These are phyloP conservation scores for Mycteria americana DNA, from an alignment of 2,797 vertebrate species.

Conservation along the genomic window DNA sequence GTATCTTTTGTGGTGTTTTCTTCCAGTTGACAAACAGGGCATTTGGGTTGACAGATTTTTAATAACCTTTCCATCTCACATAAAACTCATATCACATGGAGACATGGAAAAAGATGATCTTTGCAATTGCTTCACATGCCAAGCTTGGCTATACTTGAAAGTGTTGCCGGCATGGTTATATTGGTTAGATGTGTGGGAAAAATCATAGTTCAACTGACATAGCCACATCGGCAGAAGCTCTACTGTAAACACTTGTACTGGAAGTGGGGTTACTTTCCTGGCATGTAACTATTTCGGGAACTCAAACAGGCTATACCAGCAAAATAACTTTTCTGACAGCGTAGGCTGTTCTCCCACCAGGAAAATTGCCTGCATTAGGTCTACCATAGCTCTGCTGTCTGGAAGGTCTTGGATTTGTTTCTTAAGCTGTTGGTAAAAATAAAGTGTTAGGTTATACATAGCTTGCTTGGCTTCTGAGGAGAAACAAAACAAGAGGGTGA, in stretches of 20 bases:
- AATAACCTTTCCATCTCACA: background rate
- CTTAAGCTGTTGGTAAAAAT: background rate
- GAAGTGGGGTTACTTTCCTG: background rate
- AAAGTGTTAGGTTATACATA: background rate
- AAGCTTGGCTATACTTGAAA: background rate
- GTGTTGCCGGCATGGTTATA: fast-evolving
- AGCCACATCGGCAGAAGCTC: background rate
- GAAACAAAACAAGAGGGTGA: background rate
- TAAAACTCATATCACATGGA: background rate
- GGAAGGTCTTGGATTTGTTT: background rate
- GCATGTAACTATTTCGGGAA: background rate
- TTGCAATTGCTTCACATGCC: background rate
- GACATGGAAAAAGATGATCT: slow-evolving; percentile 15
- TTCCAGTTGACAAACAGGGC: background rate
- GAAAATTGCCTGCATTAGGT: background rate
- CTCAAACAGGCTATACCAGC: background rate
- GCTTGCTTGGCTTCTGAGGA: background rate
- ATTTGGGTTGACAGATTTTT: slow-evolving; percentile 13
- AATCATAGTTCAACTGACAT: background rate
- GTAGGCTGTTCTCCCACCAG: background rate
- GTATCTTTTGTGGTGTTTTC: slow-evolving; percentile 30
- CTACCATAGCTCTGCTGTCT: background rate
- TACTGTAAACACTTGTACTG: background rate
- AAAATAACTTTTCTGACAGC: background rate
- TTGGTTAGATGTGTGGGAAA: background rate